These are phyloP conservation scores for Crypturellus tataupa DNA, from an alignment of 2,797 vertebrate genomes.

Conservation along the genomic window DNA sequence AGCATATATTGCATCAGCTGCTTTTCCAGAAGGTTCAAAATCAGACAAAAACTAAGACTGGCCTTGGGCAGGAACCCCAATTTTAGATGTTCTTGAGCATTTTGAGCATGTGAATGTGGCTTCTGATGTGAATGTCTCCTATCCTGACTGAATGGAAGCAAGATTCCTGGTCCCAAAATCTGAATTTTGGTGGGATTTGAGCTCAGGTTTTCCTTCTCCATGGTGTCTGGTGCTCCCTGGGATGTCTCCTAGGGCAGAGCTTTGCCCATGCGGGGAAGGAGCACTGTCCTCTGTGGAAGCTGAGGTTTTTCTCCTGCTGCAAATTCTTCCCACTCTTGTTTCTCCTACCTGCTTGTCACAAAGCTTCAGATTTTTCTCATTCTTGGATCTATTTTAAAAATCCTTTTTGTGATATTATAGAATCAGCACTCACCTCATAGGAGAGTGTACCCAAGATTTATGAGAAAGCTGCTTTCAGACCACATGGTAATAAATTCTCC, in stretches of 20 bases:
- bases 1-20: too few species aligned
- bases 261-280: not conserved
- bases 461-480: conserved; percentile 54
- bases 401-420: not conserved
- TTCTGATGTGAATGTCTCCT: not conserved
- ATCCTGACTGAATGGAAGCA: not conserved
- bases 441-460: conserved; percentile 6
- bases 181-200: not conserved
- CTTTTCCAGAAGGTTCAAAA: too few species aligned
- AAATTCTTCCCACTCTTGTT: not conserved
- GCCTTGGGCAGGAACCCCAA: not conserved
- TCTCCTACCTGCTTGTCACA: conserved; percentile 23
- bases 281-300: not conserved
- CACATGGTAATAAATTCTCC: conserved; percentile 47
- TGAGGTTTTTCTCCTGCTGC: not conserved
- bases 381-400: conserved; percentile 52
- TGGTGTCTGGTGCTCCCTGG: not conserved
- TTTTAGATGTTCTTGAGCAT: not conserved
- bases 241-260: not conserved
- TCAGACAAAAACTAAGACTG: not conserved
- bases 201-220: fast-evolving
- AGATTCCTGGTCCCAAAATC: not conserved
- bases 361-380: conserved; percentile 12
- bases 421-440: conserved; percentile 60
- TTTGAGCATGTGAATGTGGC: not conserved